These are phyloP conservation scores for Drosophila eugracilis DNA, from an alignment of 1,140 invertebrate species.

Conservation along the genomic window DNA sequence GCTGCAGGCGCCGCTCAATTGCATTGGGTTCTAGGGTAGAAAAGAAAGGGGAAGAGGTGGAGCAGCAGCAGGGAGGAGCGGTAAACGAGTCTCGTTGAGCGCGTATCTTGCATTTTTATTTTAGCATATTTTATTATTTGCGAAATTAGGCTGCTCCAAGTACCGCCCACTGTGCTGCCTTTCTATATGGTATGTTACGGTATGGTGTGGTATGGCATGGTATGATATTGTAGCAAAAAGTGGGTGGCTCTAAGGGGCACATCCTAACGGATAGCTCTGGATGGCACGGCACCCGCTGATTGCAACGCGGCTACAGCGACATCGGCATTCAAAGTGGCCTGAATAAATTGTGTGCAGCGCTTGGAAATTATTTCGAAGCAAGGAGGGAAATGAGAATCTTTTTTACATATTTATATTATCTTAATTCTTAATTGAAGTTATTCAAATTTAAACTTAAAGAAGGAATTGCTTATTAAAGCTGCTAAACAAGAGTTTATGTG, in stretches of 20 bases:
- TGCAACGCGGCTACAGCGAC: slow-evolving; percentile 32
- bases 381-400: slow-evolving; percentile 2
- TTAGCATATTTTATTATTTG: slow-evolving; percentile 77
- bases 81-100: slow-evolving; percentile 22
- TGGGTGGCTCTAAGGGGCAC: slow-evolving; percentile 4
- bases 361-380: slow-evolving; percentile 5
- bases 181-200: background rate
- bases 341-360: slow-evolving; percentile 56
- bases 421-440: background rate
- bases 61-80: too few species aligned
- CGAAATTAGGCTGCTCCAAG: slow-evolving; percentile 71
- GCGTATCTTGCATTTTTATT: slow-evolving; percentile 56
- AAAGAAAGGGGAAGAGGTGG: too few species aligned
- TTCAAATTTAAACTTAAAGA: background rate
- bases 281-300: slow-evolving; percentile 48
- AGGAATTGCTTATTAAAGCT: background rate
- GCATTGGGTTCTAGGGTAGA: slow-evolving; percentile 18
- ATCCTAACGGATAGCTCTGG: slow-evolving; percentile 40
- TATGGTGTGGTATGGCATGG: background rate
- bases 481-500: too few species aligned
- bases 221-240: background rate
- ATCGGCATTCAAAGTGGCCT: slow-evolving; percentile 25
- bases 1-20: slow-evolving; percentile 78
- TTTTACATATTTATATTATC: background rate
- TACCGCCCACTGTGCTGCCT: slow-evolving; percentile 42